phyloP scores from a whole-genome alignment of 1,140 invertebrate genomes.

The Papilio machaon region DNA sequence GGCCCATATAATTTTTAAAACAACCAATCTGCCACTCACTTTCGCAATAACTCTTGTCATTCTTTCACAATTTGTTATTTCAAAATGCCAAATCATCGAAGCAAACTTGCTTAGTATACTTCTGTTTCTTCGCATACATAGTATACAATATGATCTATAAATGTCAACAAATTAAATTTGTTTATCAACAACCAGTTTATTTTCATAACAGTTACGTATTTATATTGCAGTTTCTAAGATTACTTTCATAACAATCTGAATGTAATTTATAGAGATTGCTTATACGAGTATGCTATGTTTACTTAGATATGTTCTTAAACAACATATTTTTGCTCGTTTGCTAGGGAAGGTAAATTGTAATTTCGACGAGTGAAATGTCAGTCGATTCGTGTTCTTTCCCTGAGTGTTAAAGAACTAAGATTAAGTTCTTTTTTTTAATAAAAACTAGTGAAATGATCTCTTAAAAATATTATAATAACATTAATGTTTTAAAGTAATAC shows the following conservation, averaged over 20 bases:
- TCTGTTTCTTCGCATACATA: neutral
- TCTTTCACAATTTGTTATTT: neutral
- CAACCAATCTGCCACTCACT: neutral
- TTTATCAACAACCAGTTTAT: neutral
- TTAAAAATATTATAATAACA: neutral
- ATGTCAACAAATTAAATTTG: neutral
- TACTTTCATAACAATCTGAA: constrained; percentile 2
- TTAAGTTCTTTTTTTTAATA: too few species aligned
- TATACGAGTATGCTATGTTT: neutral
- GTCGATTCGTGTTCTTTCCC: neutral
- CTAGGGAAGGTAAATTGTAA: neutral
- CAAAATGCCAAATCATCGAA: neutral
- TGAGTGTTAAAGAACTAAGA: neutral
- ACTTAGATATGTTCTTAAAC: neutral
- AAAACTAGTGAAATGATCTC: too few species aligned
- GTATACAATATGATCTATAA: neutral
- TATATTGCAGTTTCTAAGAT: neutral
- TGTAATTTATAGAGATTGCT: neutral
- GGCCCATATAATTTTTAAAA: neutral
- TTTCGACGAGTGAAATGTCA: neutral
- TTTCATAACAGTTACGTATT: constrained; percentile 6
- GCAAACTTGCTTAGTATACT: neutral
- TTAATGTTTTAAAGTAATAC: neutral
- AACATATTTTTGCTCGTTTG: neutral
- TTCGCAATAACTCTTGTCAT: neutral